A percentile compares a stretch with the other conserved stretches of the same genome.
These are phyloP conservation scores for Sorex fumeus DNA, from an alignment of 2,113 vertebrate genomes.

Conservation along the genomic window DNA sequence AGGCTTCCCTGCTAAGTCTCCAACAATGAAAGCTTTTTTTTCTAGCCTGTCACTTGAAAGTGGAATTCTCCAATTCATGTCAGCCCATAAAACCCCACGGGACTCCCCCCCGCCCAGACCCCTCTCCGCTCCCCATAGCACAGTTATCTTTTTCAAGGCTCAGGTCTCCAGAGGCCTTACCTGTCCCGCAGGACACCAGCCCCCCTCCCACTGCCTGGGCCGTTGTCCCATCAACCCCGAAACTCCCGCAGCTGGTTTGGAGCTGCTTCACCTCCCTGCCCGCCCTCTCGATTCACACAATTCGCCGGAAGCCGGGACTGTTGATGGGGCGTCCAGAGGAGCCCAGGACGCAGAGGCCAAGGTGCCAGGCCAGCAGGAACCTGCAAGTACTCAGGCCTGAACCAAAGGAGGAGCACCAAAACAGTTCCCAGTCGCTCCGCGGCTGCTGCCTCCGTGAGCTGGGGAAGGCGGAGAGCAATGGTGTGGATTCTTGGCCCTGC, in stretches of 20 bases:
- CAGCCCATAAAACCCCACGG: background rate
- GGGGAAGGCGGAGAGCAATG: background rate
- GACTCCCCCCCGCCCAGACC: too few relatives aligned
- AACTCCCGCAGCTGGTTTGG: background rate
- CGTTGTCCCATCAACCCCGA: background rate
- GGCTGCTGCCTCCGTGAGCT: background rate
- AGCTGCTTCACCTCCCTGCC: background rate
- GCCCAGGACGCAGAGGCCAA: too few relatives aligned
- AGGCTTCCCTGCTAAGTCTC: constrained; percentile 30
- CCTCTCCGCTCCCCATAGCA: too few relatives aligned
- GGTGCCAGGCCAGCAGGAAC: background rate
- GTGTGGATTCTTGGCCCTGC: background rate
- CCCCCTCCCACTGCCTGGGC: too few relatives aligned
- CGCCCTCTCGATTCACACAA: background rate
- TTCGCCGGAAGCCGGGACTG: fast-evolving
- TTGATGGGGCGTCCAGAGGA: too few relatives aligned
- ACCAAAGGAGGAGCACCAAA: background rate
- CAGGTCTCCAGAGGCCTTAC: background rate
- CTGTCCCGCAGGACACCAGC: background rate
- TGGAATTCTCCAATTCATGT: background rate
- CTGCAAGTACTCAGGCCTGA: too few relatives aligned
- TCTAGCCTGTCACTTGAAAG: constrained; percentile 15
- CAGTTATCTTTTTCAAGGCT: constrained; percentile 2
- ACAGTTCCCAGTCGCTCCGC: background rate
- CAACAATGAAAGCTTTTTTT: background rate